Base-by-base conservation (phyloP, 2,113 vertebrate species). In the Sylvicapra grimmia region DNA sequence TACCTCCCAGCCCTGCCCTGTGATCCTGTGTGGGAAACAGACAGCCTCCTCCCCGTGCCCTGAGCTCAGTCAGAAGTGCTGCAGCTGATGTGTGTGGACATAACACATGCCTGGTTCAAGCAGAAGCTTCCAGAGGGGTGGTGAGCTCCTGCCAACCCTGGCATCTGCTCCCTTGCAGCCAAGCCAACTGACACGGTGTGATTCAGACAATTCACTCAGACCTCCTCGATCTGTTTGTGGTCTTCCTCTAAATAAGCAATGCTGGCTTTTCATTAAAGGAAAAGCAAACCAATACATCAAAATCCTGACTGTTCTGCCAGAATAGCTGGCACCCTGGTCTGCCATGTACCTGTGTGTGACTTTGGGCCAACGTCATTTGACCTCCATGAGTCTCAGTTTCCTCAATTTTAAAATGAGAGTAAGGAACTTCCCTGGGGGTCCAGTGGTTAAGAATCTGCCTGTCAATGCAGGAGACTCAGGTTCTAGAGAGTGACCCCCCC, bases 1-100 rank as follows among this genome's bases (percentile, higher is more conserved):
- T 27, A 31, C 14, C 10, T 4, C 14, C 29, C 2, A 9, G 6
- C 31, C 5, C 15, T 29, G 33, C 1, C 8, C 1, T 15, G 47
- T 5, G 75, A 6, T 44, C 44, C 63, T 8, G 6, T 3, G 27
- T 27, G 49, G 31, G 18, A 13, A 58, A 10, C 14, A 51, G 44
- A 31, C 2, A n/a, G n/a, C 29, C 68, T 10, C 36, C 40, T 19
- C 40, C 11, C 27, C 19, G 58, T 4, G 79, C 40, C n/a, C 14
- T 47, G 49, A 44, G 49, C 8, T 51, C 8, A 47, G 53, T 14
- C 21, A 0, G 47, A 54, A 40, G 5, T 33, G 6, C 31, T 4
- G 21, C 33, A 21, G 40, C 31, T 40, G 29, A 15, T 1, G 10
- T 19, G 7, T 4, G 7, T 21, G 33, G 61, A 36, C 36, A 16